Evolutionary conservation across 2,888 invertebrate genomes (phyloP), one percentile per base, ranked within the genome.

Genomic region (Ormyrus rosae): DNA sequence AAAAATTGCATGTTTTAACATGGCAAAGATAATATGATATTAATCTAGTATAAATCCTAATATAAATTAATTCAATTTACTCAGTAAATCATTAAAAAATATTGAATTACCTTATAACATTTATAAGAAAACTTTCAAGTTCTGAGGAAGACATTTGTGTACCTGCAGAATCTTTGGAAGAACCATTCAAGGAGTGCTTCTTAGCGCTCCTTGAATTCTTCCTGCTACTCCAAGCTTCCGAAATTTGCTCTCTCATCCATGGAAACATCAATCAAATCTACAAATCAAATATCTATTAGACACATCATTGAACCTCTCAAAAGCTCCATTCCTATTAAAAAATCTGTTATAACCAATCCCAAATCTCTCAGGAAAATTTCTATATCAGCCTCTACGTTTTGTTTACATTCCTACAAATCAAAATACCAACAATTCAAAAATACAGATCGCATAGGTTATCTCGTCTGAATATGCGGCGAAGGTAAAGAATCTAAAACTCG

Each of bases 191-290:
- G 83, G 87, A 84, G 81, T 83, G 85, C 83, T 84, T 86, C 46
- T 87, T 86, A 78, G 85, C 78, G 61, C 86, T 82, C 84, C 86
- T 87, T 85, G 88, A 87, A 84, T 82, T 86, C 82, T 86, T 88
- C 82, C 89, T 88, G 83, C 85, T 89, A 86, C 87, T 86, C 89
- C 88, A 90, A 79, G 85, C 86, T 83, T 88, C 88, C 81, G 86
- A 84, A 80, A 89, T 86, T 81, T 88, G 88, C 77, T 87, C 86
- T 85, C 87, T 87, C 85, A 89, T 85, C 89, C 88, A 89, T 87
- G 88, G 87, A 85, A 90, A 86, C 89, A 89, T 89, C 83, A 89
- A 88, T 84, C 79, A 83, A 81, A 81, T 65, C 85, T 87, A 60
- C 56, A 82, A 83, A 34, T 34, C 34, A 34, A 34, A 34, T 34